These are phyloP conservation scores for Ageneiosus marmoratus DNA, from an alignment of 2,113 vertebrate species.

Conservation along the genomic window DNA sequence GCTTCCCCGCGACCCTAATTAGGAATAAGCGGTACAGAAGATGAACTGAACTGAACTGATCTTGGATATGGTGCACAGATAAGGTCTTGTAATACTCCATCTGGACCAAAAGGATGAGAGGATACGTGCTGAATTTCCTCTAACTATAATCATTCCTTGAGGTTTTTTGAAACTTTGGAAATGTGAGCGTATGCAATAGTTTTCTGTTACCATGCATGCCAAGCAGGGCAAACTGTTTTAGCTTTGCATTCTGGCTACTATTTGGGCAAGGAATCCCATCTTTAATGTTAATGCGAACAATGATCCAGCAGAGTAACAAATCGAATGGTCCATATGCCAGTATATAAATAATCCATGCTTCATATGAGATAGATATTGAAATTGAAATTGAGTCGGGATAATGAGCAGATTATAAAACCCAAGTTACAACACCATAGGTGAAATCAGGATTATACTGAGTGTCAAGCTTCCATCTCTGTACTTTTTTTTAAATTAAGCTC, in stretches of 20 bases:
- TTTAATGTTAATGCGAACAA: background rate
- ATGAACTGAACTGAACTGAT: too few species aligned
- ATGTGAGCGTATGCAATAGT: background rate
- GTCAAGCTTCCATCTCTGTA: too few species aligned
- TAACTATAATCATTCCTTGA: background rate
- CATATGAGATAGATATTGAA: background rate
- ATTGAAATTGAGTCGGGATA: background rate
- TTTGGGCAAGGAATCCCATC: background rate
- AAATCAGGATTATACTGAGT: too few species aligned
- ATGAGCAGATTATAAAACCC: background rate
- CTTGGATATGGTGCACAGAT: slow-evolving; percentile 1
- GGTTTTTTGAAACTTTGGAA: background rate
- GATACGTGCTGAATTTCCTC: slow-evolving; percentile 5
- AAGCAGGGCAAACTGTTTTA: background rate
- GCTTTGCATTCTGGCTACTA: background rate
- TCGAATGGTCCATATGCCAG: background rate
- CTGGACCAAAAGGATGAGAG: slow-evolving; percentile 10
- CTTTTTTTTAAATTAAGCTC: too few species aligned
- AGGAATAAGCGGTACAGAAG: too few species aligned
- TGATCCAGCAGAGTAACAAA: background rate
- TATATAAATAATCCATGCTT: background rate
- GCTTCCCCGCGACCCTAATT: too few species aligned
- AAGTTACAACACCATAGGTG: too few species aligned
- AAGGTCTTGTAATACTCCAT: slow-evolving; percentile 12
- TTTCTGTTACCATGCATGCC: background rate